Evolutionary conservation across 2,888 invertebrate genomes (phyloP).

Genomic region (Mythimna vitellina): DNA sequence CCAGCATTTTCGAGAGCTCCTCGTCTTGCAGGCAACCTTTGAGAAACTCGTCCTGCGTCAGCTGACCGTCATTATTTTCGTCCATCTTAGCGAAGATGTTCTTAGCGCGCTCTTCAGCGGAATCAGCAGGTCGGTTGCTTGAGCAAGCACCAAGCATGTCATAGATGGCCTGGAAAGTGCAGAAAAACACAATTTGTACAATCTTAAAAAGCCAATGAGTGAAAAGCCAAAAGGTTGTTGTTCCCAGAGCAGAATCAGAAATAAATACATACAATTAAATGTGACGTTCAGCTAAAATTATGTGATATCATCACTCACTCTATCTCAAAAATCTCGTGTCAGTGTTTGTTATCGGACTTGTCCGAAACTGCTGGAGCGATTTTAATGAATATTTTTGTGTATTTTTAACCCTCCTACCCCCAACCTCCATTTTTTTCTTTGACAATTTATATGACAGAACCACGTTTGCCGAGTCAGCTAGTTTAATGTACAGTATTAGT

Average conservation of each 20-base stretch:
- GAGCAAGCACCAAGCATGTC: slow-evolving; percentile 99
- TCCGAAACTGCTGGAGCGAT: too few relatives aligned
- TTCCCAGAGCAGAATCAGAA: slow-evolving; percentile 27
- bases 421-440: too few relatives aligned
- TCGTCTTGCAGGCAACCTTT: slow-evolving; percentile 99
- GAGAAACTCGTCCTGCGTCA: slow-evolving; percentile 99
- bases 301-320: not conserved
- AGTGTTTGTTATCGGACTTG: too few relatives aligned
- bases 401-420: too few relatives aligned
- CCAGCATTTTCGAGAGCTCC: slow-evolving; percentile 98
- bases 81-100: slow-evolving; percentile 99
- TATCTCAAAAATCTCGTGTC: not conserved
- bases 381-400: too few relatives aligned
- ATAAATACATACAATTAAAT: not conserved
- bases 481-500: too few relatives aligned
- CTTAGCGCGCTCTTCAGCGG: slow-evolving; percentile 99
- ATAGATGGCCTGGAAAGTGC: slow-evolving; percentile 97
- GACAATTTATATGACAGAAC: too few relatives aligned
- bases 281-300: not conserved
- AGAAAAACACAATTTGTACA: slow-evolving; percentile 38
- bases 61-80: slow-evolving; percentile 99
- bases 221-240: not conserved
- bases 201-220: slow-evolving; percentile 1
- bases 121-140: slow-evolving; percentile 98
- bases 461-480: too few relatives aligned